Evolutionary conservation across 2,888 invertebrate species (phyloP).

Genomic region (Drymonia ruficornis): DNA sequence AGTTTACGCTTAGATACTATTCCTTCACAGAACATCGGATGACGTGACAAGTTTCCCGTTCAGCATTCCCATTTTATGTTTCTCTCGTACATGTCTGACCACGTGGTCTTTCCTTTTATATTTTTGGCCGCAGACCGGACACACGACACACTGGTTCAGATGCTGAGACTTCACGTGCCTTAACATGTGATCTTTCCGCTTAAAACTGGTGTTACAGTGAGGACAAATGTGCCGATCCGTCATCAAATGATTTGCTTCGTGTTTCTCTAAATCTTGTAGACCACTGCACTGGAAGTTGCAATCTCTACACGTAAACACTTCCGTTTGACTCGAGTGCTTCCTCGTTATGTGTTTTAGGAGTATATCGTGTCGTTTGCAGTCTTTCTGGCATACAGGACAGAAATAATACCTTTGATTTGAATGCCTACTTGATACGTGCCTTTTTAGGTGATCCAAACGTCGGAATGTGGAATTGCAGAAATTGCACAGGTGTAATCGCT

Average conservation of each 20-base stretch:
- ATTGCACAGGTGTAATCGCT: slow-evolving; percentile 42
- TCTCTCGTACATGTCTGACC: slow-evolving; percentile 58
- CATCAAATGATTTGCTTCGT: slow-evolving; percentile 45
- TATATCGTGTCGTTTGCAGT: slow-evolving; percentile 48
- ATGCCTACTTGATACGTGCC: slow-evolving; percentile 57
- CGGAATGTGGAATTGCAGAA: slow-evolving; percentile 51
- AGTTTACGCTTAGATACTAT: too few species aligned
- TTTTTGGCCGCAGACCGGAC: slow-evolving; percentile 53
- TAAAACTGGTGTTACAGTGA: slow-evolving; percentile 54
- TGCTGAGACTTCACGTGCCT: slow-evolving; percentile 61
- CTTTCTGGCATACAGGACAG: slow-evolving; percentile 55
- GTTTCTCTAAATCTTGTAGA: slow-evolving; percentile 42
- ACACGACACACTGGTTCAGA: slow-evolving; percentile 46
- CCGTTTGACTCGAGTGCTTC: slow-evolving; percentile 38
- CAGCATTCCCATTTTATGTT: slow-evolving; percentile 54
- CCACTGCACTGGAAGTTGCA: slow-evolving; percentile 45
- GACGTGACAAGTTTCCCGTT: slow-evolving; percentile 51
- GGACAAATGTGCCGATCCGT: slow-evolving; percentile 50
- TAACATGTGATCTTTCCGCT: slow-evolving; percentile 62
- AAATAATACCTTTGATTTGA: slow-evolving; percentile 27
- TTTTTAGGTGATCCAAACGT: slow-evolving; percentile 58
- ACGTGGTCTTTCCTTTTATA: slow-evolving; percentile 66
- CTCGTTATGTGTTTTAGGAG: slow-evolving; percentile 51
- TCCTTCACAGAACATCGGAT: slow-evolving; percentile 27
- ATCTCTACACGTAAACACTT: slow-evolving; percentile 49